Evolutionary conservation across 2,113 vertebrate genomes (phyloP).

Genomic region (Passer domesticus): DNA sequence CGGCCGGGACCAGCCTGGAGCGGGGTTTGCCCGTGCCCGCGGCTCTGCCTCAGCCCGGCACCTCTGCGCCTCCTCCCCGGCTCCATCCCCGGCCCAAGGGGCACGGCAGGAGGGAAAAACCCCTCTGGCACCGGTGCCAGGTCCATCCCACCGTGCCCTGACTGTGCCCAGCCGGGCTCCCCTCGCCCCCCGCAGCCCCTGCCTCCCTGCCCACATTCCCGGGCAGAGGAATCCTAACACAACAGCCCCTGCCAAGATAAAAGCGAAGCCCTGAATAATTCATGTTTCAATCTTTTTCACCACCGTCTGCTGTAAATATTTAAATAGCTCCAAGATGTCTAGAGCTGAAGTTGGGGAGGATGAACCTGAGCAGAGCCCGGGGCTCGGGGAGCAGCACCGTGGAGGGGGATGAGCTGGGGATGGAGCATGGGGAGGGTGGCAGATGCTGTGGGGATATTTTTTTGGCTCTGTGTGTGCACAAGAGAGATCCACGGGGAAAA

Average conservation of each 20-base stretch:
- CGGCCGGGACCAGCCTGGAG: background rate
- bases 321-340: slow-evolving; percentile 58
- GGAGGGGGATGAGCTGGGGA: background rate
- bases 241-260: slow-evolving; percentile 54
- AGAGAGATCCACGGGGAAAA: background rate
- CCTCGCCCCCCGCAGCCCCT: accelerated
- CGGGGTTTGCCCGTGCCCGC: no score
- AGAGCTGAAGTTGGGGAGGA: background rate
- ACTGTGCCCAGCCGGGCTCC: accelerated
- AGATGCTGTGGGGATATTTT: background rate
- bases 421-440: background rate
- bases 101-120: accelerated
- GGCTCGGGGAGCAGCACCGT: accelerated
- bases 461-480: background rate
- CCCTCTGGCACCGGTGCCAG: accelerated
- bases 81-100: accelerated
- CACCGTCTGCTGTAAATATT: slow-evolving; percentile 70
- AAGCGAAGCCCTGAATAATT: slow-evolving; percentile 76
- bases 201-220: background rate
- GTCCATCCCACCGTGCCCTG: accelerated
- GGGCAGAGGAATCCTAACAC: background rate
- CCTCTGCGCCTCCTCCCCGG: accelerated
- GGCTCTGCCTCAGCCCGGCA: no score
- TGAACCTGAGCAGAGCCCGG: background rate
- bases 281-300: slow-evolving; percentile 60